Evolutionary conservation across 2,888 invertebrate species (phyloP), one percentile per base, ranked within the genome.

Genomic region (Pollenia griseotomentosa): DNA sequence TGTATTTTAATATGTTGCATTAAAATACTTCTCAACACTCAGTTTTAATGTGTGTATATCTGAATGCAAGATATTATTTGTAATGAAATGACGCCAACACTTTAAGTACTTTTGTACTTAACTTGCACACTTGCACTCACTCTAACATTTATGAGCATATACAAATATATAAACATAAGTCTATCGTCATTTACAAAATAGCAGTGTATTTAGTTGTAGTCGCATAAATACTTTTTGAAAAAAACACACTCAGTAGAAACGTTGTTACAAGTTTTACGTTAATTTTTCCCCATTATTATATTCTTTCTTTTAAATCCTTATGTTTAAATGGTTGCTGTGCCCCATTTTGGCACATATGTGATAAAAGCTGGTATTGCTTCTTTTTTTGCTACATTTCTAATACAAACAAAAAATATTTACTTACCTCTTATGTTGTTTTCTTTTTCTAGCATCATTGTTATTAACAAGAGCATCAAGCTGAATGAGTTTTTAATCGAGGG

Each of bases 241-340:
- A 77, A 77, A 77, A 81, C 66, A 81, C 71, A 66, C 79, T 79
- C 74, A 57, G 6, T 6, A 33, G 33, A 6, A 33, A 33, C 33
- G 4, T 33, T 33, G 84, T 75, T 61, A 55, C 19, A 57, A 68
- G 51, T 48, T 51, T 70, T 46, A 53, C 40, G 48, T 14, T 63
- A 42, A 57, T 57, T 40, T 65, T 23, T 2, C 3, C 23, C 23
- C 23, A 23, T 23, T 23, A 23, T 48, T 51, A 23, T 5, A 23
- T n/a, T 46, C 53, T 48, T 73, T 65, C 40, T 51, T 44, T 16
- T 51, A n/a, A 65, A 14, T 40, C 53, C 9, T 46, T 65, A 46
- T 65, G 46, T 42, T 80, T 44, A 40, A n/a, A 40, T 40, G 73
- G 57, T 10, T 68, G 11, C 46, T 65, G 44, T 46, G 44, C 33